Evolutionary conservation across 2,888 invertebrate species (phyloP), one percentile per base, ranked within the genome.

Genomic region (Himalopsyche tibetana): DNA sequence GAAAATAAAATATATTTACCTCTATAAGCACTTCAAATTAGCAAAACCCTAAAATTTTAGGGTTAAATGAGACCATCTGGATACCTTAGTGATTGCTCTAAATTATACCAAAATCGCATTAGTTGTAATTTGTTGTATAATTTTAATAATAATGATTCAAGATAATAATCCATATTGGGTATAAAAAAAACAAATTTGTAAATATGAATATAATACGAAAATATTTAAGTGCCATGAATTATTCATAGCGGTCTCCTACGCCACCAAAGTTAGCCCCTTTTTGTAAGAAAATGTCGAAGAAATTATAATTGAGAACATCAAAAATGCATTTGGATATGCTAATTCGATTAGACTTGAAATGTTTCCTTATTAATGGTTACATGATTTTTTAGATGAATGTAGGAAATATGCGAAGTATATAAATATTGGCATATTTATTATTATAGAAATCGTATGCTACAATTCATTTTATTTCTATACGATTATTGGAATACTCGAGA

Each of bases 281-380:
- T 84, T 84, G 84, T 84, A 69, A 56, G 69, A 55, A 85, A 82
- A 82, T 85, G 63, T 69, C 85, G 82, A 85, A 85, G 82, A 82
- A 85, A 85, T 85, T 85, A 36, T 80, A 80, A 63, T 79, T 38
- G 51, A 55, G 85, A 81, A 82, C 81, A 85, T 85, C 85, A 82
- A 85, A 85, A 82, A 85, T 85, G 85, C 85, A 82, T 85, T 85
- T 82, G 85, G 36, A 55, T 15, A 19, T 28, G 19, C 42, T 82
- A 85, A 85, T 82, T 82, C 74, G 63, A 82, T 85, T 55, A 69
- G 55, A 82, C n/a, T 55, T n/a, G 12, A 40, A 51, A 19, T 9
- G 36, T 80, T 45, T 45, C n/a, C 51, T n/a, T 42, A 80, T 42
- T 51, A 38, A 74, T 74, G 38, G 38, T 28, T 74, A 74, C 74